Percentiles rank a stretch among this genome's conserved stretches.
Evolutionary conservation across 2,888 invertebrate species (phyloP).

Genomic region (Microplitis manilae): DNA sequence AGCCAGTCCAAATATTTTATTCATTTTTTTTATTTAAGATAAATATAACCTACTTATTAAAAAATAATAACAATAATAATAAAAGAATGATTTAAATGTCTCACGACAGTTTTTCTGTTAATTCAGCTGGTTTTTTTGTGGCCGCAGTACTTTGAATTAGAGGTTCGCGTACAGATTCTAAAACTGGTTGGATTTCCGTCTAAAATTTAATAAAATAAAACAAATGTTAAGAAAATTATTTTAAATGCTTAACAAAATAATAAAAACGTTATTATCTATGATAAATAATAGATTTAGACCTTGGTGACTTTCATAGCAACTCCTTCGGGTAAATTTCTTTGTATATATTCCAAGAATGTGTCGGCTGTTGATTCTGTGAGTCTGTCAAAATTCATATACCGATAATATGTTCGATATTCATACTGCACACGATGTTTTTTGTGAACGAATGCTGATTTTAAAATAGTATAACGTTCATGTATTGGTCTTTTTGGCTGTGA

Average conservation of each 20-base stretch:
- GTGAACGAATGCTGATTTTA: slow-evolving; percentile 91
- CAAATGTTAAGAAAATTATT: not conserved
- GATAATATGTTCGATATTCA: slow-evolving; percentile 93
- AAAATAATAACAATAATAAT: slow-evolving; percentile 39
- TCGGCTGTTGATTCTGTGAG: slow-evolving; percentile 96
- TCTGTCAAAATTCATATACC: slow-evolving; percentile 85
- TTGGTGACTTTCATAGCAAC: slow-evolving; percentile 93
- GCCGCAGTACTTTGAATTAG: not conserved
- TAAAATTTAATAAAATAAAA: slow-evolving; percentile 13
- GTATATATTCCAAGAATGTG: slow-evolving; percentile 95
- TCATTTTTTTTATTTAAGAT: slow-evolving; percentile 5
- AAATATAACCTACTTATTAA: slow-evolving; percentile 34
- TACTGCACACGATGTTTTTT: slow-evolving; percentile 97
- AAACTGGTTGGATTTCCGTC: slow-evolving; percentile 47
- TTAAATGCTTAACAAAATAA: not conserved
- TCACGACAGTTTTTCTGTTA: not conserved
- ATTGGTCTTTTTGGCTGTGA: slow-evolving; percentile 81
- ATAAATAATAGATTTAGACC: slow-evolving; percentile 67
- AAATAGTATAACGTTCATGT: slow-evolving; percentile 84
- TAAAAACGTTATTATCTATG: slow-evolving; percentile 18
- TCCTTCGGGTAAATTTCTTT: slow-evolving; percentile 97
- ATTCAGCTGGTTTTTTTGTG: not conserved
- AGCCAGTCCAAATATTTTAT: not conserved
- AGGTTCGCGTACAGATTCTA: slow-evolving; percentile 50
- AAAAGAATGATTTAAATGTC: slow-evolving; percentile 12